These are phyloP conservation scores for Tamandua tetradactyla DNA, from an alignment of 2,797 vertebrate species.

Conservation along the genomic window DNA sequence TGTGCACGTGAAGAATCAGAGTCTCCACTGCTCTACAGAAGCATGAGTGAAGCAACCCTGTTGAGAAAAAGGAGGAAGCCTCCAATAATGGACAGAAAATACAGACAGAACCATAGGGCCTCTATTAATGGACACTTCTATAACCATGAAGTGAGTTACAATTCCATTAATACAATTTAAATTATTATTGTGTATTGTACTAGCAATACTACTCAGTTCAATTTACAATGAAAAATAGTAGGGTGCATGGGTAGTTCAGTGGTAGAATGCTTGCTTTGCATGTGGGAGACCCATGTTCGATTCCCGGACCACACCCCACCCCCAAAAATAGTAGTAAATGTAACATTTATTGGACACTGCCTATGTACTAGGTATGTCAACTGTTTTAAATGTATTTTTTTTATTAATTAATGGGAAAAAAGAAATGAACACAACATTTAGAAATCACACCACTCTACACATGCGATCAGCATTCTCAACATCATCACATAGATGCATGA, in stretches of 20 bases:
- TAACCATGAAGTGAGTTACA: slow-evolving; percentile 85
- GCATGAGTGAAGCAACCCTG: slow-evolving; percentile 87
- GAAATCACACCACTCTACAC: too few relatives aligned
- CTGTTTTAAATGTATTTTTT: slow-evolving; percentile 1
- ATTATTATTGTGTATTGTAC: not conserved
- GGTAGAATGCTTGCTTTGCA: too few relatives aligned
- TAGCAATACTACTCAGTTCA: not conserved
- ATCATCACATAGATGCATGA: too few relatives aligned
- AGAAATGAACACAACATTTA: too few relatives aligned
- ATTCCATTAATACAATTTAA: not conserved
- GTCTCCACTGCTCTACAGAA: slow-evolving; percentile 89
- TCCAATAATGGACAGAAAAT: slow-evolving; percentile 81
- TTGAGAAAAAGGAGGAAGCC: slow-evolving; percentile 86
- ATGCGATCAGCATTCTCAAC: too few relatives aligned
- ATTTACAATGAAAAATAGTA: not conserved
- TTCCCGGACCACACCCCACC: too few relatives aligned
- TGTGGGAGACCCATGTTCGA: too few relatives aligned
- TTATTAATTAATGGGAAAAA: too few relatives aligned
- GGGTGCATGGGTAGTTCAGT: too few relatives aligned
- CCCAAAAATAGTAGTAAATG: not conserved
- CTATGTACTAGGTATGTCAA: not conserved
- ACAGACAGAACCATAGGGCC: slow-evolving; percentile 89
- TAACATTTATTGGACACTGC: not conserved
- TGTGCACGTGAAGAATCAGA: slow-evolving; percentile 77
- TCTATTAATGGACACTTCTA: slow-evolving; percentile 97